Conservation (phyloP, 2,797 vertebrate species). For the Melopsittacus undulatus region DNA sequence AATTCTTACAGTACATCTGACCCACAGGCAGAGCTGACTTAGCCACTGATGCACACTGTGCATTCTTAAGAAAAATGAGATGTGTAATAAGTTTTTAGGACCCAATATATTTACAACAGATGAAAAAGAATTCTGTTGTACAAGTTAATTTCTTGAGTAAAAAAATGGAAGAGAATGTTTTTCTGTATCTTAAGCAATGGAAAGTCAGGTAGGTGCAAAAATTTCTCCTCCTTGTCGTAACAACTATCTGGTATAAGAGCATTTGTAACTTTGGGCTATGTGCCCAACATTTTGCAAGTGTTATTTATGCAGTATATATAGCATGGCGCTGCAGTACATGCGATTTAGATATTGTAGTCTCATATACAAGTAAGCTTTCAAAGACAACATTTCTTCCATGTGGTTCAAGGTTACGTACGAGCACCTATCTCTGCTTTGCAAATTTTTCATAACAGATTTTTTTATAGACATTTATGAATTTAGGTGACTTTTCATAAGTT, state of each 20-base stretch:
- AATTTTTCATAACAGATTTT: background rate
- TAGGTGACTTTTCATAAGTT: background rate
- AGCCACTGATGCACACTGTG: background rate
- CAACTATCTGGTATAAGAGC: background rate
- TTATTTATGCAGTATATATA: background rate
- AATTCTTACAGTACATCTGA: background rate
- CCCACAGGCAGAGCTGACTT: background rate
- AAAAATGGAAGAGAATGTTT: background rate
- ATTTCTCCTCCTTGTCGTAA: background rate
- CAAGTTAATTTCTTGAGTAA: background rate
- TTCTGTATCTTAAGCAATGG: background rate
- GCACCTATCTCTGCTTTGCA: background rate
- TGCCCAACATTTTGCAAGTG: background rate
- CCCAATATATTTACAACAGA: background rate
- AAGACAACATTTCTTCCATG: background rate
- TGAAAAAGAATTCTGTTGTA: background rate
- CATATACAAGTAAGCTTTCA: background rate
- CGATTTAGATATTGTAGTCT: background rate
- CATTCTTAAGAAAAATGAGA: background rate
- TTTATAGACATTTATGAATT: background rate
- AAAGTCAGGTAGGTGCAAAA: background rate
- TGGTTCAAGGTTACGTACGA: rapidly evolving
- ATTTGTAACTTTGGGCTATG: background rate
- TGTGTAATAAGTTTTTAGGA: background rate
- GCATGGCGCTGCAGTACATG: background rate